These are phyloP conservation scores for Stegostoma tigrinum DNA, from an alignment of 2,113 vertebrate species.

Conservation along the genomic window DNA sequence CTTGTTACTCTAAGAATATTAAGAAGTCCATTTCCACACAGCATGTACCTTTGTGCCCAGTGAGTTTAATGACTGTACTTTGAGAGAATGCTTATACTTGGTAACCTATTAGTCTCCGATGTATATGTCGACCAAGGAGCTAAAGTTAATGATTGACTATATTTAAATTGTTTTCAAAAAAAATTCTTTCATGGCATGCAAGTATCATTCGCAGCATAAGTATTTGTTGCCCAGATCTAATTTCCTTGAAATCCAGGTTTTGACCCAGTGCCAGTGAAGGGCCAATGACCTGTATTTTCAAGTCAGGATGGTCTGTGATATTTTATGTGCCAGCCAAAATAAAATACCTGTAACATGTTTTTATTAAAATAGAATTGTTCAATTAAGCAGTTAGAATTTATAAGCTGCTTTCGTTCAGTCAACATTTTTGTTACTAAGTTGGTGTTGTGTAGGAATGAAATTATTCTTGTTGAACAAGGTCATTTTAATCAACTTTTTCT, in stretches of 20 bases:
- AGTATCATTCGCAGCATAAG: background rate
- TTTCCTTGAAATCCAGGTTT: background rate
- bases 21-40: background rate
- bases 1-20: background rate
- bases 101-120: background rate
- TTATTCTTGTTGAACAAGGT: constrained; percentile 37
- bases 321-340: background rate
- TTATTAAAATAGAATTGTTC: background rate
- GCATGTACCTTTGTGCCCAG: background rate
- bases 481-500: constrained; percentile 43
- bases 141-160: background rate
- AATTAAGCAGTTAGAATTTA: background rate
- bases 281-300: background rate
- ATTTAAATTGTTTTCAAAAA: background rate
- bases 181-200: background rate
- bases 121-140: background rate
- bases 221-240: background rate
- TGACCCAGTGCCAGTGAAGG: background rate
- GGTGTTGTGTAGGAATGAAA: background rate
- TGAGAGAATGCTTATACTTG: background rate
- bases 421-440: background rate
- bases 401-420: background rate
- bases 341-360: background rate
- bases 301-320: background rate
- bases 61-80: background rate